Percentiles rank a stretch among this genome's conserved stretches.
phyloP scores from a whole-genome alignment of 2,113 vertebrate species.

The Addax nasomaculatus region DNA sequence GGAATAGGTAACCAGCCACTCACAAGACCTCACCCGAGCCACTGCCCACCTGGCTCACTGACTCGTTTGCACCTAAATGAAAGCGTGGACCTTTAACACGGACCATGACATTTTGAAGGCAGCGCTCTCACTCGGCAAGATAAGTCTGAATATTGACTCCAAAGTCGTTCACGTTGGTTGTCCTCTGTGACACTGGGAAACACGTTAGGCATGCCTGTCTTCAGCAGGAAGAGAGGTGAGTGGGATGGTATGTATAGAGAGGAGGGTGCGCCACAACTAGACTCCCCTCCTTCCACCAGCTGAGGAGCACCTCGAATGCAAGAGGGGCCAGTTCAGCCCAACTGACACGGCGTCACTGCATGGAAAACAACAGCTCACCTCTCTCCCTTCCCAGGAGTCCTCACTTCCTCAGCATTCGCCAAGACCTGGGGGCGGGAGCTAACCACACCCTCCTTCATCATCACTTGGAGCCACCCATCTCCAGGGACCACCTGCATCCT shows the following conservation, averaged over 20 bases:
- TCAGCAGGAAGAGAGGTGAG: not conserved
- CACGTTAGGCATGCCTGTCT: not conserved
- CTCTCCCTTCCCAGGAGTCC: not conserved
- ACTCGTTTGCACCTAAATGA: not conserved
- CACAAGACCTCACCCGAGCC: no score
- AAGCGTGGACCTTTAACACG: not conserved
- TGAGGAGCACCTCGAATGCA: not conserved
- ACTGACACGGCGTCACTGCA: rapidly evolving
- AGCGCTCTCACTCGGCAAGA: not conserved
- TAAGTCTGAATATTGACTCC: not conserved
- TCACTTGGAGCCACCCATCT: not conserved
- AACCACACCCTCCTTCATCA: not conserved
- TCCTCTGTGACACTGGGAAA: not conserved
- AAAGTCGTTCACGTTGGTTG: not conserved
- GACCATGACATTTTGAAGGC: not conserved
- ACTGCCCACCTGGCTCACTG: not conserved
- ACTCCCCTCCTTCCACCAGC: not conserved
- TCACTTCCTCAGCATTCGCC: not conserved
- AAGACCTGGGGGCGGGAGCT: not conserved
- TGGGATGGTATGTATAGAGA: rapidly evolving
- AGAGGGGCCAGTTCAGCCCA: not conserved
- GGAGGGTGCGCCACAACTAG: not conserved
- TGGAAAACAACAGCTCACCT: not conserved
- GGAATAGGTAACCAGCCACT: not conserved
- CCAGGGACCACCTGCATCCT: not conserved